phyloP scores from a whole-genome alignment of 2,797 vertebrate genomes.

The Eremophila alpestris region DNA sequence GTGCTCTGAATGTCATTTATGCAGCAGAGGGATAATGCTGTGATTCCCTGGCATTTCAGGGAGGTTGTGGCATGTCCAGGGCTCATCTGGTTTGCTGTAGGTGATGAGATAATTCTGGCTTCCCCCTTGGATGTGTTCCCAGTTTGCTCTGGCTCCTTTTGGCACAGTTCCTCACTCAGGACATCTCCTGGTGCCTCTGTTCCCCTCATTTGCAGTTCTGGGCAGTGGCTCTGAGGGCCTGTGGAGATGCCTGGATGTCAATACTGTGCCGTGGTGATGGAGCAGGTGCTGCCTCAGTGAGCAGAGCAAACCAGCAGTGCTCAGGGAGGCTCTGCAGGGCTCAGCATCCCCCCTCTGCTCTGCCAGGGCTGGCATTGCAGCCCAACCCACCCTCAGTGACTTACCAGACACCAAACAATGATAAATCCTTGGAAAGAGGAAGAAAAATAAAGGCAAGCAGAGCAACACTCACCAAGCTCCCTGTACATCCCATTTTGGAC shows the following conservation, averaged over 20 bases:
- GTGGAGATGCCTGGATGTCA: background rate
- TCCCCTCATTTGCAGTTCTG: background rate
- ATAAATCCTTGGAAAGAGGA: background rate
- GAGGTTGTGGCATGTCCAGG: background rate
- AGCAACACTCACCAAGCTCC: background rate
- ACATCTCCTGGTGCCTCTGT: background rate
- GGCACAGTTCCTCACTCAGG: background rate
- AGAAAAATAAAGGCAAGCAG: background rate
- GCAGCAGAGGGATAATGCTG: background rate
- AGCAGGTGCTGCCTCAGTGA: background rate
- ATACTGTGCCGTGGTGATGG: background rate
- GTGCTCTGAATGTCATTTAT: background rate
- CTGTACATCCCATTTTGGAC: background rate
- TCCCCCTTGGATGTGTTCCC: background rate
- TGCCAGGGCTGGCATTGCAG: background rate
- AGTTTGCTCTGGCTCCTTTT: background rate
- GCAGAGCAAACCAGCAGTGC: background rate
- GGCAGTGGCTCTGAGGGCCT: background rate
- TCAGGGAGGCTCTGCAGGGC: background rate
- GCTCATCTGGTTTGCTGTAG: background rate
- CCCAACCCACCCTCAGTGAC: background rate
- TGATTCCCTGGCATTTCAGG: background rate
- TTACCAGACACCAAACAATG: background rate
- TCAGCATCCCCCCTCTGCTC: background rate
- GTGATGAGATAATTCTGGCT: background rate